Conservation (phyloP, 2,113 vertebrate genomes). For the Triplophysa tibetana region DNA sequence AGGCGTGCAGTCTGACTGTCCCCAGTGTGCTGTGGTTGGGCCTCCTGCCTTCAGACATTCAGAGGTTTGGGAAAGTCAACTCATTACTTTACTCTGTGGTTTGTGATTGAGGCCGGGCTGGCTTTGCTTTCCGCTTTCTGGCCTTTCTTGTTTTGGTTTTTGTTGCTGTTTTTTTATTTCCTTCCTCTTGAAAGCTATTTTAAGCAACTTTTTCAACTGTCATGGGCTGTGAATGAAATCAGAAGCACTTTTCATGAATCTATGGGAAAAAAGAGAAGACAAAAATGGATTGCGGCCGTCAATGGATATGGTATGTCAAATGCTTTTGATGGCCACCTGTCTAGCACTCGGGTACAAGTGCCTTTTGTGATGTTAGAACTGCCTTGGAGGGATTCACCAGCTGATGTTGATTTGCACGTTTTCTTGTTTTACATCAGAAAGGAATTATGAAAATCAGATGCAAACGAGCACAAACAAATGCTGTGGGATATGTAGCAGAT, state of each 20-base stretch:
- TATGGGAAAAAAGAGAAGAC: not conserved
- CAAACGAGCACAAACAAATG: too few species aligned
- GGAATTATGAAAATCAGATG: too few species aligned
- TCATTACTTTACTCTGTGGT: constrained; percentile 67
- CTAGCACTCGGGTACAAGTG: not conserved
- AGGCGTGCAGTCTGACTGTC: constrained; percentile 91
- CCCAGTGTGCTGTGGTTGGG: constrained; percentile 94
- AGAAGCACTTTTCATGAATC: constrained; percentile 8
- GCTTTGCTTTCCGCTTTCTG: constrained; percentile 45
- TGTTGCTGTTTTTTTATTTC: constrained; percentile 64
- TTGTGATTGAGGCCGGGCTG: constrained; percentile 64
- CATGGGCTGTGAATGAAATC: constrained; percentile 9
- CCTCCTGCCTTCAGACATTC: constrained; percentile 93
- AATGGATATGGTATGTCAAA: not conserved
- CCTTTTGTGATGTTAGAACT: too few species aligned
- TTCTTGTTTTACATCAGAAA: too few species aligned
- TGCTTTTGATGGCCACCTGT: not conserved
- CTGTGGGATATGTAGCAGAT: too few species aligned
- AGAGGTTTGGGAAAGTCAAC: constrained; percentile 80
- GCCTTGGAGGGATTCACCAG: too few species aligned
- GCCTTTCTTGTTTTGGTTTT: constrained; percentile 72
- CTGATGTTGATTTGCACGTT: too few species aligned
- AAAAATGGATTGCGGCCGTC: not conserved
- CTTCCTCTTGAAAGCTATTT: constrained; percentile 42
- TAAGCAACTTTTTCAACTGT: constrained; percentile 50